Evolutionary conservation across 1,140 invertebrate species (phyloP).

Genomic region (Drosophila quadrilineata): DNA sequence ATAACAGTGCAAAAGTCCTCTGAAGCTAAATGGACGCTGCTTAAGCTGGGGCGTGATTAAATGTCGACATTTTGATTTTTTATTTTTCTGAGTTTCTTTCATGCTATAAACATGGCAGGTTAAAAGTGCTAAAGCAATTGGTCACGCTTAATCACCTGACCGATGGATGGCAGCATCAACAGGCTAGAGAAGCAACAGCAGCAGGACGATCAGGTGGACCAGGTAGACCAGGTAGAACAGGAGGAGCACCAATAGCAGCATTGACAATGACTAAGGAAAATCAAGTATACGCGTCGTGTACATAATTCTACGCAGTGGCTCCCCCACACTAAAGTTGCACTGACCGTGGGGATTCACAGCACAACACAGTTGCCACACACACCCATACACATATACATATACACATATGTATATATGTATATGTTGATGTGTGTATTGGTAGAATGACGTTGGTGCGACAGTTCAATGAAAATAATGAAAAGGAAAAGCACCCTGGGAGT

Average conservation of each 20-base stretch:
- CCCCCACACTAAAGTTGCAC: constrained; percentile 35
- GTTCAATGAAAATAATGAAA: constrained; percentile 77
- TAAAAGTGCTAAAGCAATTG: constrained; percentile 58
- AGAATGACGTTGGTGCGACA: constrained; percentile 39
- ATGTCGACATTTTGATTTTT: constrained; percentile 45
- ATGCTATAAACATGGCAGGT: constrained; percentile 51
- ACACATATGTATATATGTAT: constrained; percentile 6
- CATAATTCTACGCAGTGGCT: constrained; percentile 61
- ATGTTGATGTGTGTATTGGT: background rate
- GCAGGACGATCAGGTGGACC: too few relatives aligned
- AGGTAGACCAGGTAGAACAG: background rate
- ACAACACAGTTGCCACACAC: constrained; percentile 19
- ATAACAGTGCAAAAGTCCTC: constrained; percentile 12
- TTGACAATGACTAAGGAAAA: constrained; percentile 15
- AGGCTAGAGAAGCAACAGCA: background rate
- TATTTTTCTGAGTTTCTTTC: constrained; percentile 16
- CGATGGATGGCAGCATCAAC: constrained; percentile 22
- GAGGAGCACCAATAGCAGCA: background rate
- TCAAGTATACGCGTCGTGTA: constrained; percentile 63
- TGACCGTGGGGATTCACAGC: constrained; percentile 19
- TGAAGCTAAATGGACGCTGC: background rate
- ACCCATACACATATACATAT: constrained; percentile 6
- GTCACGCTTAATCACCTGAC: constrained; percentile 70
- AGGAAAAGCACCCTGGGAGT: constrained; percentile 81
- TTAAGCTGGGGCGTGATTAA: constrained; percentile 50